phyloP scores from a whole-genome alignment of 2,797 vertebrate genomes.

The Tachyglossus aculeatus region DNA sequence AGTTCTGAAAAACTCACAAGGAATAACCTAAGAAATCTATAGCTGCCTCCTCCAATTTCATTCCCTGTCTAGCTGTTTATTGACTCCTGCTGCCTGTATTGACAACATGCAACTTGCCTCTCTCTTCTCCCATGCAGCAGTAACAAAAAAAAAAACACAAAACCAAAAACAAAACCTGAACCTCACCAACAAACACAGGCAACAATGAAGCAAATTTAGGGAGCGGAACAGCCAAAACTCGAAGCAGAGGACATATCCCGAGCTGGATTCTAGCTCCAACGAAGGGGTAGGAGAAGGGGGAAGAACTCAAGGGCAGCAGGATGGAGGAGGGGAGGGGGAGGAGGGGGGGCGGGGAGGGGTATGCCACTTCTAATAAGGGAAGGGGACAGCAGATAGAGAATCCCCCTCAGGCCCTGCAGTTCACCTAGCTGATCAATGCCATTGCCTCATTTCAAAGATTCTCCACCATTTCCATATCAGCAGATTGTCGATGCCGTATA shows the following conservation, averaged over 20 bases:
- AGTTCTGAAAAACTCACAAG: constrained; percentile 73
- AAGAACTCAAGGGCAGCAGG: constrained; percentile 30
- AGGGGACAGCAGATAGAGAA: neutral
- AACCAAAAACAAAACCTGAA: neutral
- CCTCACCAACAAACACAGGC: no score
- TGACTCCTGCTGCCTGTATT: constrained; percentile 69
- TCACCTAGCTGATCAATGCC: constrained; percentile 23
- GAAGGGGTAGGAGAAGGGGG: neutral
- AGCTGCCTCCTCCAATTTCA: constrained; percentile 72
- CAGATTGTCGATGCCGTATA: constrained; percentile 20
- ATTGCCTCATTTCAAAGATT: constrained; percentile 13
- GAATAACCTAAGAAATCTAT: constrained; percentile 74
- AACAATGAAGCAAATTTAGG: neutral
- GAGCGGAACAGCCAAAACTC: constrained; percentile 32
- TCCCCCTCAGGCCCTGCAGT: constrained; percentile 5
- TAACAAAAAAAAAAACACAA: constrained; percentile 16
- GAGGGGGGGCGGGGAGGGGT: constrained; percentile 2
- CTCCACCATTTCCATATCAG: no score
- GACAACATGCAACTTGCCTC: constrained; percentile 54
- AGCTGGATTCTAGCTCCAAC: constrained; percentile 10
- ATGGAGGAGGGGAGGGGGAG: neutral
- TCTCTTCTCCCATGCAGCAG: constrained; percentile 54
- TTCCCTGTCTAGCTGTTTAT: constrained; percentile 66
- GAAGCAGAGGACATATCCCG: no score
- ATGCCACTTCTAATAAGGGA: neutral